phyloP scores from a whole-genome alignment of 2,888 invertebrate species.

The Tetranychus truncatus region DNA sequence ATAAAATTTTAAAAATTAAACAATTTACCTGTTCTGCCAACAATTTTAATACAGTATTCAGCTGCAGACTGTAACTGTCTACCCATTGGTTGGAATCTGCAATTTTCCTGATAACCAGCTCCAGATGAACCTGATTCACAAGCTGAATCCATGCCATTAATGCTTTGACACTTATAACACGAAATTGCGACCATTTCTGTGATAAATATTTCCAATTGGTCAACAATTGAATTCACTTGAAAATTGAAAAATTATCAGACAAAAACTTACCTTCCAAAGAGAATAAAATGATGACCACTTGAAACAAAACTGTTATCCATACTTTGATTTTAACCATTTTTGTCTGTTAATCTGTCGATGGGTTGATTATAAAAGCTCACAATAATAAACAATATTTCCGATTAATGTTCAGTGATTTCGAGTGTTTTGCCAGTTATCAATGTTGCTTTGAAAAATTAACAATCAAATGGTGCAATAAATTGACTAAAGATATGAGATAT shows the following conservation, averaged over 20 bases:
- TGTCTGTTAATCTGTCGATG: not conserved
- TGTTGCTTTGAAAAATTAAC: no score
- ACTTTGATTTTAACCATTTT: not conserved
- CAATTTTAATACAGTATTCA: slow-evolving; percentile 6
- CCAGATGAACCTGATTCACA: not conserved
- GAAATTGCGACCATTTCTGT: not conserved
- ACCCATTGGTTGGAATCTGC: not conserved
- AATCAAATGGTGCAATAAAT: not conserved
- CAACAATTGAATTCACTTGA: not conserved
- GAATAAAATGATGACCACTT: not conserved
- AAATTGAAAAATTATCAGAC: not conserved
- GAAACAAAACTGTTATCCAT: not conserved
- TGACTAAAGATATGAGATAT: not conserved
- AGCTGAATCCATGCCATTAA: not conserved
- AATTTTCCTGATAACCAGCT: not conserved
- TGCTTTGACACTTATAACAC: not conserved
- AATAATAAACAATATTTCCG: no score
- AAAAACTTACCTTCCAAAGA: not conserved
- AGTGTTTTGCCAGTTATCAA: no score
- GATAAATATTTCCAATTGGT: not conserved
- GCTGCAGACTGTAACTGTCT: not conserved
- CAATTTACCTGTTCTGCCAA: not conserved
- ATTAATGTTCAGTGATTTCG: no score
- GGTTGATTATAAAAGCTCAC: not conserved
- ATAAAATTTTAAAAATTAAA: not conserved